Percentiles rank a stretch among this genome's conserved stretches.
Evolutionary conservation across 2,113 vertebrate species (phyloP).

Genomic region (Ailuropoda melanoleuca): DNA sequence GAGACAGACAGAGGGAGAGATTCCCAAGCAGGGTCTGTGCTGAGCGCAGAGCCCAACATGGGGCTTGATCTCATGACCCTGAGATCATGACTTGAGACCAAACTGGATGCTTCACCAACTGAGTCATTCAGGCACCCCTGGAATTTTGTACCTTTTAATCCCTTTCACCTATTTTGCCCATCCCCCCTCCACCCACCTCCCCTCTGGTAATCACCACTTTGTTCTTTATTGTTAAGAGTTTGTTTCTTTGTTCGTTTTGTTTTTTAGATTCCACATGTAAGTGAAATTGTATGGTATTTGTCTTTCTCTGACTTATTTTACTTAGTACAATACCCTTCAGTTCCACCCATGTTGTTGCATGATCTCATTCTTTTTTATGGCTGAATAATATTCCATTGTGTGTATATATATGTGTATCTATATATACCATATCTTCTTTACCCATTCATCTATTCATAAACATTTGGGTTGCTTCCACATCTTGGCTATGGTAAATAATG

Average conservation of each 20-base stretch:
- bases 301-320: neutral
- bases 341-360: neutral
- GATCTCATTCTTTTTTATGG: neutral
- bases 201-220: neutral
- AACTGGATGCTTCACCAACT: neutral
- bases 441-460: neutral
- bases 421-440: neutral
- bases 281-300: neutral
- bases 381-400: neutral
- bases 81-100: neutral
- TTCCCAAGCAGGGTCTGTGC: no score
- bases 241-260: neutral
- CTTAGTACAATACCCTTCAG: neutral
- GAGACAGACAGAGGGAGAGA: neutral
- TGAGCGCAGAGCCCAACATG: neutral
- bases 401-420: neutral
- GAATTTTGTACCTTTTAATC: neutral
- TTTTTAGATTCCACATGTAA: neutral
- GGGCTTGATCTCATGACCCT: neutral
- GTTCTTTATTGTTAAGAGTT: neutral
- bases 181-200: neutral
- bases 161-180: neutral
- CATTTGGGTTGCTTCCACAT: neutral
- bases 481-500: neutral
- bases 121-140: neutral